Conservation (phyloP, 1,140 invertebrate species). For the Tetramorium simillimum region DNA sequence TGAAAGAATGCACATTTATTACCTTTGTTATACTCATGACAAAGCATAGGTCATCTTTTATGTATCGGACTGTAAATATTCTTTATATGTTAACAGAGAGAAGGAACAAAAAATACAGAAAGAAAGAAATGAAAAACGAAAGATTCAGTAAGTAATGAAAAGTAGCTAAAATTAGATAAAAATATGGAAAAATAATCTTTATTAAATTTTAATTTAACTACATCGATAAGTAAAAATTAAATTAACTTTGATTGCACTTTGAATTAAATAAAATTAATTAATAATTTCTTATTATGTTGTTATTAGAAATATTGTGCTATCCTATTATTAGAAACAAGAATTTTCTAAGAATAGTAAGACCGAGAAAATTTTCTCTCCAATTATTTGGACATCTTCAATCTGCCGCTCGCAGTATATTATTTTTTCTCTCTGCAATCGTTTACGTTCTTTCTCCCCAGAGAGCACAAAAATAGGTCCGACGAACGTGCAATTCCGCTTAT, state of each 20-base stretch:
- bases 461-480: conserved; percentile 25
- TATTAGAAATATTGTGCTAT: too few relatives aligned
- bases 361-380: neutral
- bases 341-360: neutral
- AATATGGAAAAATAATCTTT: neutral
- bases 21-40: neutral
- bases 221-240: neutral
- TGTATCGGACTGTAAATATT: neutral
- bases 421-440: neutral
- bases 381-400: conserved; percentile 17
- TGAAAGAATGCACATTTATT: neutral
- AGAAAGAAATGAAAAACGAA: neutral
- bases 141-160: neutral
- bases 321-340: neutral
- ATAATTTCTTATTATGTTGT: neutral
- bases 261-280: neutral
- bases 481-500: conserved; percentile 25
- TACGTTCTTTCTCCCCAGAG: neutral
- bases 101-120: neutral
- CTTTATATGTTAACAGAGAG: neutral
- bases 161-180: neutral
- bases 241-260: too few relatives aligned
- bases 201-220: neutral
- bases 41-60: neutral
- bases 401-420: neutral